Evolutionary conservation across 2,888 invertebrate species (phyloP).

Genomic region (Trimorus sp.): DNA sequence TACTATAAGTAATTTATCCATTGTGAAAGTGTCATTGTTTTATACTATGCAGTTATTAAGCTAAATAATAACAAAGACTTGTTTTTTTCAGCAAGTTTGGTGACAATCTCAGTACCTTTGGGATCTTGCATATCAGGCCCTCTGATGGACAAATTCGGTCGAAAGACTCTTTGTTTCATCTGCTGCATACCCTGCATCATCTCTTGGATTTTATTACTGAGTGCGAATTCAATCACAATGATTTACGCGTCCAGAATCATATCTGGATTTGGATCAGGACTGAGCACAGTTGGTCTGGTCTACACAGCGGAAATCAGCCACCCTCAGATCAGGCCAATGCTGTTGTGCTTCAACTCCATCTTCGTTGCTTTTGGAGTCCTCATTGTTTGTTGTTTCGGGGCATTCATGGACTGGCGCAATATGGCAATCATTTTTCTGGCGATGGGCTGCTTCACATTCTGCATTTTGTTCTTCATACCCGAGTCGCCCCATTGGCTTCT

Average conservation of each 20-base stretch:
- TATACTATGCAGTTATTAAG: too few relatives aligned
- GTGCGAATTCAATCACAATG: constrained; percentile 80
- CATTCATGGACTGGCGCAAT: constrained; percentile 82
- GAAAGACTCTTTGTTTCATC: constrained; percentile 81
- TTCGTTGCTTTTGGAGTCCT: constrained; percentile 84
- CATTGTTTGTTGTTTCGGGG: constrained; percentile 82
- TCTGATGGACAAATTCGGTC: constrained; percentile 84
- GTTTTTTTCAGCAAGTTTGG: constrained; percentile 82
- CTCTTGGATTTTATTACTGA: constrained; percentile 82
- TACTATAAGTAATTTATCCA: too few relatives aligned
- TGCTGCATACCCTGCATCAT: constrained; percentile 82
- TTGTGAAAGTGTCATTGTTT: too few relatives aligned
- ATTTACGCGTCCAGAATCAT: constrained; percentile 83
- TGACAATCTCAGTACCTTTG: constrained; percentile 83
- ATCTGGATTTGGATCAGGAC: constrained; percentile 83
- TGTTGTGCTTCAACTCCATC: constrained; percentile 84
- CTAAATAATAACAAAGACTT: too few relatives aligned
- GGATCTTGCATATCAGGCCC: constrained; percentile 83
- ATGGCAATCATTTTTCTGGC: constrained; percentile 82
- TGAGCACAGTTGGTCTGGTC: constrained; percentile 83
- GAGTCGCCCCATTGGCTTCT: constrained; percentile 85
- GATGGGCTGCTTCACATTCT: constrained; percentile 77
- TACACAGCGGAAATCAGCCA: constrained; percentile 85
- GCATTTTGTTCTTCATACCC: constrained; percentile 81
- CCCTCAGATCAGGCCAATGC: constrained; percentile 82